A percentile compares a stretch with the other conserved stretches of the same genome.
Conservation (phyloP, 2,888 invertebrate genomes). For the Liposcelis brunnea region DNA sequence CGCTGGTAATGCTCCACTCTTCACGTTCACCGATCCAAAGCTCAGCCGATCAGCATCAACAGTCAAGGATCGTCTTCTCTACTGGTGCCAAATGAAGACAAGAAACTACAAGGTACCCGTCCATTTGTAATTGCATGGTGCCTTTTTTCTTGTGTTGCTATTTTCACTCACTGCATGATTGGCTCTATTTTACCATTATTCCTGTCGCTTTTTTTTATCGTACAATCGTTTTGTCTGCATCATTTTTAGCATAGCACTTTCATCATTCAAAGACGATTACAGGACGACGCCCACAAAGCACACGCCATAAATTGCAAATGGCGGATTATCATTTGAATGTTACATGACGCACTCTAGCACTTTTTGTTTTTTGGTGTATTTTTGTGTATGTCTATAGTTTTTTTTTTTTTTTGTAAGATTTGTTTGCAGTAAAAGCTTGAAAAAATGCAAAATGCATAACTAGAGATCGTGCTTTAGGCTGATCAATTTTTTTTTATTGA, state of each 20-base stretch:
- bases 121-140: neutral
- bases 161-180: slow-evolving; percentile 9
- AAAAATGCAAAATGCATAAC: too few relatives aligned
- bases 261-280: too few relatives aligned
- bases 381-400: too few relatives aligned
- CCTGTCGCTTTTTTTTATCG: neutral
- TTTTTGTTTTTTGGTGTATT: too few relatives aligned
- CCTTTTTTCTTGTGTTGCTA: slow-evolving; percentile 8
- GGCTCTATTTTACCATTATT: neutral
- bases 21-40: slow-evolving; percentile 83
- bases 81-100: slow-evolving; percentile 95
- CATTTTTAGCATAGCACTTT: neutral
- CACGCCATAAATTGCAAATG: too few relatives aligned
- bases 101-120: slow-evolving; percentile 82
- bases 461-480: too few relatives aligned
- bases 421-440: too few relatives aligned
- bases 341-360: too few relatives aligned
- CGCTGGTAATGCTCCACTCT: slow-evolving; percentile 50
- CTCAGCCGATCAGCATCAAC: slow-evolving; percentile 82
- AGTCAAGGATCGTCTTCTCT: slow-evolving; percentile 90
- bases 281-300: too few relatives aligned
- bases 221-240: neutral
- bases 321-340: too few relatives aligned
- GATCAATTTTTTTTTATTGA: too few relatives aligned
- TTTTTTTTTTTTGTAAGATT: too few relatives aligned